Evolutionary conservation across 2,797 vertebrate species (phyloP).

Genomic region (Anableps anableps): DNA sequence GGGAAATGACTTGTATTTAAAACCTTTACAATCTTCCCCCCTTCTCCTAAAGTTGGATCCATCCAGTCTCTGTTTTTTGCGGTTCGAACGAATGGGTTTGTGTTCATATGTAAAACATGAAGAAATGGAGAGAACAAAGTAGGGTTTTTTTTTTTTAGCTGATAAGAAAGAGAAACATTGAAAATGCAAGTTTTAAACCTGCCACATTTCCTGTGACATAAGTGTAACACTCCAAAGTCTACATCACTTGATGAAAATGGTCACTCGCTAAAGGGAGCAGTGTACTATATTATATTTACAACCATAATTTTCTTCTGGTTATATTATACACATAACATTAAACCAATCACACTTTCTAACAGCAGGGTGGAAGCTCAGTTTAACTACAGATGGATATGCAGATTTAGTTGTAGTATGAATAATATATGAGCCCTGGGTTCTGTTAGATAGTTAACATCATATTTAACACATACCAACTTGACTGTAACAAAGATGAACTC

Average conservation of each 20-base stretch:
- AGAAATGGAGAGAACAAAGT: not conserved
- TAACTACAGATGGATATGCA: conserved; percentile 9
- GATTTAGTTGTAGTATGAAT: conserved; percentile 10
- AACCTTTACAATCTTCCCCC: no score
- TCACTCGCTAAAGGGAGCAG: not conserved
- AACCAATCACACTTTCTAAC: not conserved
- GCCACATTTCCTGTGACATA: not conserved
- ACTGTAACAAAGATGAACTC: conserved; percentile 29
- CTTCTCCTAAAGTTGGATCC: no score
- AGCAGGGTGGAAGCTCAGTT: not conserved
- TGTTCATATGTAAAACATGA: not conserved
- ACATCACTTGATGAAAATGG: not conserved
- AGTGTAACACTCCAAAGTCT: not conserved
- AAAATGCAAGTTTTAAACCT: not conserved
- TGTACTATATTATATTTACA: not conserved
- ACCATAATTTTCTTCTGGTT: not conserved
- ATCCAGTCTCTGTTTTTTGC: no score
- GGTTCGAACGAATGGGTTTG: not conserved
- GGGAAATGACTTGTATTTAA: no score
- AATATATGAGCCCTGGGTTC: not conserved
- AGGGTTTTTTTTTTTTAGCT: no score
- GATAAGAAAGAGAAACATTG: no score
- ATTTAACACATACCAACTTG: conserved; percentile 11
- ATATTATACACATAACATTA: not conserved
- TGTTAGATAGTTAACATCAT: conserved; percentile 10